Conservation (phyloP, 2,888 invertebrate genomes). For the Conus canariensis region DNA sequence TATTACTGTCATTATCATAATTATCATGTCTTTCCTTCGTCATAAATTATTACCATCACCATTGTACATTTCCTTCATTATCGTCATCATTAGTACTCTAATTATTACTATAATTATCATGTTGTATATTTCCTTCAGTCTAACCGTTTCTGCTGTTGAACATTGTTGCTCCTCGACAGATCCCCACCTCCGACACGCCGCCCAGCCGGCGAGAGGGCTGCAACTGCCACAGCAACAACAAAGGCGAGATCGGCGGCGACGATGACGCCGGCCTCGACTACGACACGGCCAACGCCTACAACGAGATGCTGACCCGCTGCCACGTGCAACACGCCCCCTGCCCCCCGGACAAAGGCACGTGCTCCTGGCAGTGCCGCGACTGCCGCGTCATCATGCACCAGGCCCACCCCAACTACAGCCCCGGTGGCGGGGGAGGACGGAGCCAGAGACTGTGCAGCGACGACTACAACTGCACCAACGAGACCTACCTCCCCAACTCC, state of each 20-base stretch:
- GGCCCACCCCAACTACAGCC: neutral
- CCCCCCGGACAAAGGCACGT: neutral
- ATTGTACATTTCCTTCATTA: too few species aligned
- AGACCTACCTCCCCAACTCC: constrained; percentile 44
- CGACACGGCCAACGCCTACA: constrained; percentile 35
- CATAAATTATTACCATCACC: too few species aligned
- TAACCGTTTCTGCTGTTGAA: too few species aligned
- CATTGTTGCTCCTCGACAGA: neutral
- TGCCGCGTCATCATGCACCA: constrained; percentile 33
- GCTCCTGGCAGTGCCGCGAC: constrained; percentile 29
- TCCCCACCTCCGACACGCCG: neutral
- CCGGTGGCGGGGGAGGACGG: neutral
- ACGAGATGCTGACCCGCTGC: constrained; percentile 34
- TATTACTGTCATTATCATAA: too few species aligned
- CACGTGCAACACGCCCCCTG: neutral
- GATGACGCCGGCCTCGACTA: neutral
- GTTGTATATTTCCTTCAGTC: too few species aligned
- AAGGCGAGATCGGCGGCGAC: neutral
- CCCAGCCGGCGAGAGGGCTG: neutral
- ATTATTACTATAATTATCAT: too few species aligned
- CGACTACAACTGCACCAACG: constrained; percentile 39
- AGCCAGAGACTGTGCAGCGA: constrained; percentile 10
- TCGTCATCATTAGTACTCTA: too few species aligned
- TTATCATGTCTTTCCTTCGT: too few species aligned
- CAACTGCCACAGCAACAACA: neutral